Evolutionary conservation across 2,113 vertebrate species (phyloP).

Genomic region (Nibea coibor): DNA sequence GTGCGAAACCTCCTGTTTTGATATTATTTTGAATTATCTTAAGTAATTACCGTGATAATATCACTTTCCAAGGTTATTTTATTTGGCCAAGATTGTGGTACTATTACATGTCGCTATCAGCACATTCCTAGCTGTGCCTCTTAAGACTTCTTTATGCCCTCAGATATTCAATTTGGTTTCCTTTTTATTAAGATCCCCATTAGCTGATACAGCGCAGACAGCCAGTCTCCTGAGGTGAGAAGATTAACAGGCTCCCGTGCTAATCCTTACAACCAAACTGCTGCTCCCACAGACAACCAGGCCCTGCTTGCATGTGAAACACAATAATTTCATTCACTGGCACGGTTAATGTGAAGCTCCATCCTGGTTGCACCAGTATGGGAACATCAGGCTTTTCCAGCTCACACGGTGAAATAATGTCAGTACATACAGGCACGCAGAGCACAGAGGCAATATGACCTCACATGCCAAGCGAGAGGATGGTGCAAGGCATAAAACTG

Average conservation of each 20-base stretch:
- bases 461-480: conserved; percentile 6
- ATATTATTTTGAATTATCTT: conserved; percentile 37
- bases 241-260: conserved; percentile 72
- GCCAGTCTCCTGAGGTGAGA: conserved; percentile 72
- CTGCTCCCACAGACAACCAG: conserved; percentile 52
- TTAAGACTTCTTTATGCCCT: conserved; percentile 48
- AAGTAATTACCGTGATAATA: conserved; percentile 61
- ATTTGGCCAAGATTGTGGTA: conserved; percentile 53
- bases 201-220: conserved; percentile 68
- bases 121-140: conserved; percentile 49
- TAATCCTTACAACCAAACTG: conserved; percentile 68
- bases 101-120: conserved; percentile 52
- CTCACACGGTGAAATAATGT: conserved; percentile 56
- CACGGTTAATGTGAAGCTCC: conserved; percentile 39
- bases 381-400: conserved; percentile 19
- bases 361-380: conserved; percentile 29
- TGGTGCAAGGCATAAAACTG: not conserved
- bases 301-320: conserved; percentile 34
- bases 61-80: conserved; percentile 63
- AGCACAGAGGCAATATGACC: conserved; percentile 3
- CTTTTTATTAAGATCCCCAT: conserved; percentile 76
- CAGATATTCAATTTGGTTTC: conserved; percentile 75
- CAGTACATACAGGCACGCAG: not conserved
- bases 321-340: conserved; percentile 34
- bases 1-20: conserved; percentile 22